Conservation (phyloP, 1,140 invertebrate genomes). For the Drosophila biarmipes region DNA sequence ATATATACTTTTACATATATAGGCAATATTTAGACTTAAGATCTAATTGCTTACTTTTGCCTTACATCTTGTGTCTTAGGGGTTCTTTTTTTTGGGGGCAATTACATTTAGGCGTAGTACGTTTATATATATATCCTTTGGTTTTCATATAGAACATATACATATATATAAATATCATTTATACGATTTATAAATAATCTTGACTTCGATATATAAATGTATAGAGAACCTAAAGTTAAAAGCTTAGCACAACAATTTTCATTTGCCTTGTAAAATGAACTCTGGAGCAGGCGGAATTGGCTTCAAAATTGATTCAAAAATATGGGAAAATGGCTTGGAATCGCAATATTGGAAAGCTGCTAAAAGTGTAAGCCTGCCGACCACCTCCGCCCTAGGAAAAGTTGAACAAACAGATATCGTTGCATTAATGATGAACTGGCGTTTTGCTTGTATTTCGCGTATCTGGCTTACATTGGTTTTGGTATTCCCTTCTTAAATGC, state of each 20-base stretch:
- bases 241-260: constrained; percentile 71
- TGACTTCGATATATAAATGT: constrained; percentile 63
- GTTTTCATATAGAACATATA: constrained; percentile 70
- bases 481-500: constrained; percentile 61
- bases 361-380: constrained; percentile 2
- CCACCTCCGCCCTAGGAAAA: not conserved
- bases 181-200: constrained; percentile 62
- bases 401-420: constrained; percentile 21
- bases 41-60: constrained; percentile 57
- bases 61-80: not conserved
- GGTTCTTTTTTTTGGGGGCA: constrained; percentile 11
- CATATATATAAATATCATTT: constrained; percentile 66
- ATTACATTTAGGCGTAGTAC: constrained; percentile 64
- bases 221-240: constrained; percentile 61
- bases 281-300: constrained; percentile 10
- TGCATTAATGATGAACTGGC: constrained; percentile 25
- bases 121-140: constrained; percentile 33
- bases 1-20: constrained; percentile 70
- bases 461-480: constrained; percentile 29
- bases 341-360: not conserved
- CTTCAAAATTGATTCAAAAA: constrained; percentile 2
- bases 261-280: constrained; percentile 5
- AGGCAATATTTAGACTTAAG: constrained; percentile 66
- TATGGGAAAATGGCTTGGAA: not conserved
- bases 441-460: constrained; percentile 20